Evolutionary conservation across 2,113 vertebrate species (phyloP), one percentile per base, ranked within the genome.

Genomic region (Acrocephalus arundinaceus): DNA sequence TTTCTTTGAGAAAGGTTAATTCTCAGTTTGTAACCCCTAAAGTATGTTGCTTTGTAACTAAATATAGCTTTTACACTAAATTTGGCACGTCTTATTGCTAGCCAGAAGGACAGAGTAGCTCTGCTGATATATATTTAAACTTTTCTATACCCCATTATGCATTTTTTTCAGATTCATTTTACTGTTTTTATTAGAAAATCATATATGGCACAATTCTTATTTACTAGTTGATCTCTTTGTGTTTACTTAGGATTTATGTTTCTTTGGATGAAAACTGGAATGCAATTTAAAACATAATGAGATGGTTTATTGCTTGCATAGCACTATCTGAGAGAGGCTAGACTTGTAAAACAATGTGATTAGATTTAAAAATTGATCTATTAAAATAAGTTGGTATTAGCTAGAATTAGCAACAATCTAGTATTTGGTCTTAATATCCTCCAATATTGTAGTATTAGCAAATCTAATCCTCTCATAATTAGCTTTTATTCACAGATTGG

Each of bases 61-160:
- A 96, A 97, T 91, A 96, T 96, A 96, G 91, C 84, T 92, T 92
- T 96, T 92, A 92, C 91, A 87, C 96, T 96, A 95, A 94, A 96
- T 96, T 96, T 96, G 91, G 96, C 93, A 96, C 80, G 87, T 78
- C 93, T 89, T 91, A 85, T 19, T 96, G 93, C 93, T 94, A 96
- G 84, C 91, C 96, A 97, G 91, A 97, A 95, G 95, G 96, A 96
- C 66, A 66, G 74, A 95, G 87, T 92, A 91, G 73, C 81, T 95
- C 46, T 4, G 19, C 66, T 94, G 89, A 85, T 91, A 85, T 21
- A 85, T 95, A 85, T 96, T 95, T 96, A 97, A 95, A 89, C 81
- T 93, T 94, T 93, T 92, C 86, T 89, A 87, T 75, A 87, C 37
- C 77, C 94, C 91, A 89, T 82, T 89, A 94, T 78, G 49, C 11